A percentile compares a stretch with the other conserved stretches of the same genome.
phyloP scores from a whole-genome alignment of 53 echinoderm and acorn worm species.

The Apostichopus leukothele region DNA sequence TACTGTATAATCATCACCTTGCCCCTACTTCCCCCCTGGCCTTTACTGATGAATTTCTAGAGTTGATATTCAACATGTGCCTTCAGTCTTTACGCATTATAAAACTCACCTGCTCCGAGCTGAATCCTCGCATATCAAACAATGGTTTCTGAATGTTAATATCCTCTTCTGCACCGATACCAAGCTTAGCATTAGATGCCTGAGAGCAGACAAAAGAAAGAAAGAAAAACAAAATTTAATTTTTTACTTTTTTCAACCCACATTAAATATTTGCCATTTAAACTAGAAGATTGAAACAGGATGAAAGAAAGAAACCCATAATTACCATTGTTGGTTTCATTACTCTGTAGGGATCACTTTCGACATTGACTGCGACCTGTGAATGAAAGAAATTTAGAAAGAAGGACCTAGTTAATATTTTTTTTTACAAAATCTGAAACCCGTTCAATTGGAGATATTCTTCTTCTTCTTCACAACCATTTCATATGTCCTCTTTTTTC shows the following conservation, averaged over 20 bases:
- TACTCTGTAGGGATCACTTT: slow-evolving; percentile 80
- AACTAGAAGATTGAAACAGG: too few species aligned
- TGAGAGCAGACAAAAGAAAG: slow-evolving; percentile 15
- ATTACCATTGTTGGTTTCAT: slow-evolving; percentile 80
- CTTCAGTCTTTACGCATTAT: too few species aligned
- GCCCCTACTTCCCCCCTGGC: neutral
- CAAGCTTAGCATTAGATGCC: slow-evolving; percentile 87
- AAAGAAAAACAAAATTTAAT: too few species aligned
- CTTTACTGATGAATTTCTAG: neutral
- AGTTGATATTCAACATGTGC: neutral
- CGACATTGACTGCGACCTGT: slow-evolving; percentile 88
- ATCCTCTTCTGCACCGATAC: slow-evolving; percentile 87
- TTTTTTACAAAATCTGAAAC: too few species aligned
- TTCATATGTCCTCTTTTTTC: too few species aligned
- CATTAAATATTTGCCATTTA: too few species aligned
- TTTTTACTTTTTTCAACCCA: too few species aligned
- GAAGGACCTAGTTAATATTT: too few species aligned
- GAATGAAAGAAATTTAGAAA: too few species aligned
- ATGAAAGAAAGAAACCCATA: too few species aligned
- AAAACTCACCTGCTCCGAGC: slow-evolving; percentile 60
- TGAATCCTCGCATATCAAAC: slow-evolving; percentile 83
- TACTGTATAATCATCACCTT: neutral
- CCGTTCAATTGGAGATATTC: too few species aligned
- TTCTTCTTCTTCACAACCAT: too few species aligned
- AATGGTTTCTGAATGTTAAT: slow-evolving; percentile 92